phyloP scores from a whole-genome alignment of 2,797 vertebrate genomes.

The Eulemur albifrons region DNA sequence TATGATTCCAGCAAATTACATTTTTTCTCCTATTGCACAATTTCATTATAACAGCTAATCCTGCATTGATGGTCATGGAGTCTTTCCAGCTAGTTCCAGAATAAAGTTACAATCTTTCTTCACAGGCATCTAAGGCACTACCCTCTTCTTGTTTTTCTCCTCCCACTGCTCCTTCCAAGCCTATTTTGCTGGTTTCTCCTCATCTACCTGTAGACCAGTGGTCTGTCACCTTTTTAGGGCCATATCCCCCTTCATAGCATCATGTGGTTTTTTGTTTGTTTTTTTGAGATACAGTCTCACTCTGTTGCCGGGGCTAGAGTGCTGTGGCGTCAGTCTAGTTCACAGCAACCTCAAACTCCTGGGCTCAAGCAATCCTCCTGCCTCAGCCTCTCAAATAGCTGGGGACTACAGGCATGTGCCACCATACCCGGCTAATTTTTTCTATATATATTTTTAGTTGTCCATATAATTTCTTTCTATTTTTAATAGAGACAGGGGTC shows the following conservation, averaged over 20 bases:
- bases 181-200: not conserved
- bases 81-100: not conserved
- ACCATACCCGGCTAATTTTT: no score
- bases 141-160: not conserved
- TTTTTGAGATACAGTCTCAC: no score
- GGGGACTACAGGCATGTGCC: no score
- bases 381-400: no score
- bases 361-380: no score
- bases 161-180: not conserved
- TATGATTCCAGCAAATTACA: not conserved
- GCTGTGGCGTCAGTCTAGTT: no score
- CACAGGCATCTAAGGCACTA: accelerated
- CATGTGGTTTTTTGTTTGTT: no score
- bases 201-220: not conserved
- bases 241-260: not conserved
- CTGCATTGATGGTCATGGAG: not conserved
- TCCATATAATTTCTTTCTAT: no score
- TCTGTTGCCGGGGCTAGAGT: no score
- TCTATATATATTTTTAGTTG: no score
- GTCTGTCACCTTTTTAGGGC: not conserved
- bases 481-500: no score
- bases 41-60: not conserved
- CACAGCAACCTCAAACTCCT: no score
- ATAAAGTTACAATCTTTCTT: not conserved
- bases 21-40: not conserved